phyloP scores from a whole-genome alignment of 2,888 invertebrate genomes.

The Danaus chrysippus region DNA sequence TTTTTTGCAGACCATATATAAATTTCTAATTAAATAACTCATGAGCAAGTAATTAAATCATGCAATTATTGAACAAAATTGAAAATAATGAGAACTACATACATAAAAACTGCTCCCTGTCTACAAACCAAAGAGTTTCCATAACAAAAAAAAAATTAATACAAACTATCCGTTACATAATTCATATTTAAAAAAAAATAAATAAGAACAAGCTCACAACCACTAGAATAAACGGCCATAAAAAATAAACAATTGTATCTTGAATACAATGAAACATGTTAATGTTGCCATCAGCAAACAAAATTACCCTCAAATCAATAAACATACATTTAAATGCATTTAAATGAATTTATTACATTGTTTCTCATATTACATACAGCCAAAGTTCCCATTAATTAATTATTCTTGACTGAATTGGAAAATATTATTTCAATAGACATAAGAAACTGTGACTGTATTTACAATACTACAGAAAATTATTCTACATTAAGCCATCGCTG shows the following conservation, averaged over 20 bases:
- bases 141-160: not conserved
- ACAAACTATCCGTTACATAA: slow-evolving; percentile 2
- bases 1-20: not conserved
- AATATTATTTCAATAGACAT: not conserved
- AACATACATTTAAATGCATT: too few relatives aligned
- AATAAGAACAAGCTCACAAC: slow-evolving; percentile 41
- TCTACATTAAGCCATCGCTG: not conserved
- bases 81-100: not conserved
- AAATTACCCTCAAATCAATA: not conserved
- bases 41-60: not conserved
- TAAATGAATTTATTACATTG: too few relatives aligned
- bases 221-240: slow-evolving; percentile 41
- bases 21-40: not conserved
- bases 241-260: slow-evolving; percentile 35
- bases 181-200: slow-evolving; percentile 3
- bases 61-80: not conserved
- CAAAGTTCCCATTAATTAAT: not conserved
- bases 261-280: not conserved
- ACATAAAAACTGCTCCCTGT: not conserved
- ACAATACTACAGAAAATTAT: not conserved
- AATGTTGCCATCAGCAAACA: not conserved
- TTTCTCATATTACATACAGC: not conserved
- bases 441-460: slow-evolving; percentile 1
- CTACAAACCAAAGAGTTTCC: slow-evolving; percentile 1
- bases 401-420: not conserved